Evolutionary conservation across 2,113 vertebrate genomes (phyloP).

Genomic region (Ochotona curzoniae): DNA sequence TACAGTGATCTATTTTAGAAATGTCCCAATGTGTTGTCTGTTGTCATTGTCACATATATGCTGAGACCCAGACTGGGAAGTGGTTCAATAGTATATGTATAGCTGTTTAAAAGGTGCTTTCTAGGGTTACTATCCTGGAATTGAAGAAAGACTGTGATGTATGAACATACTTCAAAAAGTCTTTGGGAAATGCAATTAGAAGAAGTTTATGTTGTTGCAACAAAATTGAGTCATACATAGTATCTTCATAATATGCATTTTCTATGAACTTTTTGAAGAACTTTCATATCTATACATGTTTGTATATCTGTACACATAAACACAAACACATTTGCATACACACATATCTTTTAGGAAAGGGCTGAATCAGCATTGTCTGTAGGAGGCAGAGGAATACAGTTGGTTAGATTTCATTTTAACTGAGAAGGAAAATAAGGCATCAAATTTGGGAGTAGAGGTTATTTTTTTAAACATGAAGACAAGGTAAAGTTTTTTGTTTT

Average conservation of each 20-base stretch:
- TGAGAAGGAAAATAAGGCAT: not conserved
- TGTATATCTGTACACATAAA: too few species aligned
- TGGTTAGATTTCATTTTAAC: conserved; percentile 11
- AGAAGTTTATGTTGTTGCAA: too few species aligned
- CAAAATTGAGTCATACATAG: too few species aligned
- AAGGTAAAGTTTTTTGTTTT: not conserved
- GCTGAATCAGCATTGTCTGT: not conserved
- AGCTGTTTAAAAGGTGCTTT: not conserved
- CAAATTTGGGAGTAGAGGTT: conserved; percentile 9
- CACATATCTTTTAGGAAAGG: conserved; percentile 17
- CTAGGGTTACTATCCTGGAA: not conserved
- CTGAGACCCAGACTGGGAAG: not conserved
- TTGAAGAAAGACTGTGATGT: conserved; percentile 22
- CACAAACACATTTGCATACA: too few species aligned
- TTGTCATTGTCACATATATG: conserved; percentile 4
- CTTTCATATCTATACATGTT: too few species aligned
- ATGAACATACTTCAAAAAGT: not conserved
- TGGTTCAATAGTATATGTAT: not conserved
- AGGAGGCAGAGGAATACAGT: not conserved
- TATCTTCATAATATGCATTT: too few species aligned
- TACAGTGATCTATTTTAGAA: conserved; percentile 45
- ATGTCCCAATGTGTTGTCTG: conserved; percentile 12
- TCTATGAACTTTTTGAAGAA: too few species aligned
- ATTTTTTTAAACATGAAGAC: conserved; percentile 33
- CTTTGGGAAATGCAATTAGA: too few species aligned